Conservation (phyloP, 53 echinoderm and acorn worm genomes). For the Echinarachnius parma region DNA sequence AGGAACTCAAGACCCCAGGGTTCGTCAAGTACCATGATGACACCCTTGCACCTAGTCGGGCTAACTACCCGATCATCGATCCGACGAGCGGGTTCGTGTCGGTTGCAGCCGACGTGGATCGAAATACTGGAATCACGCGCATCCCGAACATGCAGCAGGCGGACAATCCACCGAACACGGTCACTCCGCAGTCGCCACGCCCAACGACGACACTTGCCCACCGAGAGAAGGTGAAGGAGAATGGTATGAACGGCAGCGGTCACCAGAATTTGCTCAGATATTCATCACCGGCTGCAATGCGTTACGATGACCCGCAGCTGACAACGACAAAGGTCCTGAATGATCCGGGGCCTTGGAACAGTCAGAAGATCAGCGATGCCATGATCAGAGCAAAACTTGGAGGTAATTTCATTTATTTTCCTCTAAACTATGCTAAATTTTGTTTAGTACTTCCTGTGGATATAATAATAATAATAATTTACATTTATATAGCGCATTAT, state of each 20-base stretch:
- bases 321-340: constrained; percentile 58
- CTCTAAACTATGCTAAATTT: too few relatives aligned
- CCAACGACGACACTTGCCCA: constrained; percentile 78
- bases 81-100: constrained; percentile 89
- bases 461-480: too few relatives aligned
- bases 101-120: constrained; percentile 83
- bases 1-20: constrained; percentile 56
- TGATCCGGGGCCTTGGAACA: constrained; percentile 91
- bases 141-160: constrained; percentile 77
- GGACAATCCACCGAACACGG: constrained; percentile 83
- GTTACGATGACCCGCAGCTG: constrained; percentile 45
- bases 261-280: constrained; percentile 16
- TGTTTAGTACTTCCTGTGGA: too few relatives aligned
- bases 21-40: constrained; percentile 96
- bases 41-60: constrained; percentile 80
- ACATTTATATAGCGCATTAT: too few relatives aligned
- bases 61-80: constrained; percentile 83
- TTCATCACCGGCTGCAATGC: constrained; percentile 23
- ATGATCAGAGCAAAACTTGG: constrained; percentile 83
- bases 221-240: constrained; percentile 56
- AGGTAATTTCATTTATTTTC: constrained; percentile 67
- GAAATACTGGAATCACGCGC: constrained; percentile 65
- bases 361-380: constrained; percentile 85
- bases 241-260: not conserved
- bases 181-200: constrained; percentile 69